These are phyloP conservation scores for Oryctes rhinoceros DNA, from an alignment of 1,140 invertebrate species.

Conservation along the genomic window DNA sequence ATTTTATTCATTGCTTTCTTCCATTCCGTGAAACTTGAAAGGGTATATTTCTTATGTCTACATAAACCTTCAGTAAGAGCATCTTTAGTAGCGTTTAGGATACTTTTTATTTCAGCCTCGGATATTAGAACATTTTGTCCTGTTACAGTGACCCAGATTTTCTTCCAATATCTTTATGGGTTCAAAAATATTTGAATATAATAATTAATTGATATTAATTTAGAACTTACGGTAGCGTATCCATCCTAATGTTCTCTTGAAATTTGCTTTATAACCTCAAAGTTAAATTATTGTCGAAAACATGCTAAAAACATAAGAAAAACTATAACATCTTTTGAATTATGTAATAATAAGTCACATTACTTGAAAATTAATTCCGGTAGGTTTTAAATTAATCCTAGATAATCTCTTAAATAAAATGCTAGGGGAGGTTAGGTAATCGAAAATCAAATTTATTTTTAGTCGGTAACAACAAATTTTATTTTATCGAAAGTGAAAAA, in stretches of 20 bases:
- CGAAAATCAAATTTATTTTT: too few relatives aligned
- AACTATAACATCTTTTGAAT: neutral
- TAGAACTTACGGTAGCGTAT: neutral
- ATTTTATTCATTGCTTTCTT: neutral
- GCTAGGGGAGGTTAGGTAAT: too few relatives aligned
- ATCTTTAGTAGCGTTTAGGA: neutral
- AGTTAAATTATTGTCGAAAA: too few relatives aligned
- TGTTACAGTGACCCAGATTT: neutral
- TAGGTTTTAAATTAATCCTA: too few relatives aligned
- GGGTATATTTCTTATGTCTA: neutral
- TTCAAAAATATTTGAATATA: neutral
- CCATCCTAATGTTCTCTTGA: neutral
- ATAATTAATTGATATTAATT: neutral
- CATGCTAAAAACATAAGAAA: neutral
- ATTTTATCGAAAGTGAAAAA: too few relatives aligned
- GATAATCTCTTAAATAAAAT: too few relatives aligned
- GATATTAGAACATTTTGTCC: neutral
- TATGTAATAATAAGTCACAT: too few relatives aligned
- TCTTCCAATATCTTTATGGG: constrained; percentile 9
- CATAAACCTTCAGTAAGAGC: neutral
- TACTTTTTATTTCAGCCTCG: neutral
- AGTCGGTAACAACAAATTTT: too few relatives aligned
- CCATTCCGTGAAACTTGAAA: constrained; percentile 3
- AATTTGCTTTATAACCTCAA: too few relatives aligned
- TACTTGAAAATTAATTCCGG: too few relatives aligned